Percentiles rank a stretch among this genome's conserved stretches.
phyloP scores from a whole-genome alignment of 2,113 vertebrate species.

The Poeciliopsis prolifica region DNA sequence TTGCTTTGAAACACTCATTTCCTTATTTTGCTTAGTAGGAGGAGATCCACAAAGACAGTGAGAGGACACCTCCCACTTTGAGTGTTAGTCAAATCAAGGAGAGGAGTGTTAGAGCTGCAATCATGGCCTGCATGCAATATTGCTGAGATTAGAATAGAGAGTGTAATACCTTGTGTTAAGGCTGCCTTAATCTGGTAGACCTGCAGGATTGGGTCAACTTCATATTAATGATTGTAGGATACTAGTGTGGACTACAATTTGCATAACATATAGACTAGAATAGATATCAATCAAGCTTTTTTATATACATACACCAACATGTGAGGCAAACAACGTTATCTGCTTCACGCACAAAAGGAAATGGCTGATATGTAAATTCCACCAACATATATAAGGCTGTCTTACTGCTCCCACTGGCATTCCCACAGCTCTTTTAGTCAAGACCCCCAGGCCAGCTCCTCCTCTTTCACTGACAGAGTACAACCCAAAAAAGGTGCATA shows the following conservation, averaged over 20 bases:
- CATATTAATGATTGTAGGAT: too few relatives aligned
- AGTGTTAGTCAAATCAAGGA: background rate
- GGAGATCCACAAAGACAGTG: background rate
- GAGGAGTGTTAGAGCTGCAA: background rate
- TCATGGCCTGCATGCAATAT: background rate
- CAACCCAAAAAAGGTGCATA: background rate
- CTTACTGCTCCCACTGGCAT: conserved; percentile 5
- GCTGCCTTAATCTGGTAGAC: too few relatives aligned
- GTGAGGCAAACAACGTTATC: background rate
- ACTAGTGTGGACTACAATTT: too few relatives aligned
- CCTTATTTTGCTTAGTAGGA: too few relatives aligned
- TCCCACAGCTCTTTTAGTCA: background rate
- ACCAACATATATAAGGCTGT: conserved; percentile 10
- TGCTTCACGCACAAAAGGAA: too few relatives aligned
- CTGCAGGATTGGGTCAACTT: too few relatives aligned
- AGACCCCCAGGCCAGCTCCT: background rate
- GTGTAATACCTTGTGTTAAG: too few relatives aligned
- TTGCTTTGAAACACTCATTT: too few relatives aligned
- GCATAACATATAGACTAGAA: too few relatives aligned
- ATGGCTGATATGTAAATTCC: background rate
- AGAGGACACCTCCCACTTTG: background rate
- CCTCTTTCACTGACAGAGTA: background rate
- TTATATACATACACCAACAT: too few relatives aligned
- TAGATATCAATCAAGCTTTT: too few relatives aligned
- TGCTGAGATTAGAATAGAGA: background rate